Evolutionary conservation across 2,888 invertebrate genomes (phyloP).

Genomic region (Nineta flava): DNA sequence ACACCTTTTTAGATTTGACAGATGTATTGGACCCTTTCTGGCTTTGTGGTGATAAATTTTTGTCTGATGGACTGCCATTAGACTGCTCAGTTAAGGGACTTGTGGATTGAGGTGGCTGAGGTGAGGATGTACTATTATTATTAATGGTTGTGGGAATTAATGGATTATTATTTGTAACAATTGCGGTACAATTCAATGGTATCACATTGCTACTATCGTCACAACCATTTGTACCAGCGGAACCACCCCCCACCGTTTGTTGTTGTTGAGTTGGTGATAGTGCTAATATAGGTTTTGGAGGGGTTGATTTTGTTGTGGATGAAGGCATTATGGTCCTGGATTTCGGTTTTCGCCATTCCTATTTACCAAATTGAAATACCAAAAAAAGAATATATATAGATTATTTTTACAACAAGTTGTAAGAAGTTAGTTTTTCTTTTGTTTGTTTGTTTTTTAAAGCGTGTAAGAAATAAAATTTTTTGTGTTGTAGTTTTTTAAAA

Average conservation of each 20-base stretch:
- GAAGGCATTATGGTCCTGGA: slow-evolving; percentile 58
- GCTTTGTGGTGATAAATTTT: slow-evolving; percentile 31
- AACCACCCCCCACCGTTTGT: background rate
- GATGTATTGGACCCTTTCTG: slow-evolving; percentile 30
- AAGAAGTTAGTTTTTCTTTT: no score
- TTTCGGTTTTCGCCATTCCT: slow-evolving; percentile 69
- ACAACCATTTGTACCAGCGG: slow-evolving; percentile 1
- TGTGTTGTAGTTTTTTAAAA: no score
- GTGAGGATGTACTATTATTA: slow-evolving; percentile 19
- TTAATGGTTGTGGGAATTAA: slow-evolving; percentile 25
- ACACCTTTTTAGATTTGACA: slow-evolving; percentile 32
- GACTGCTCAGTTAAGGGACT: slow-evolving; percentile 9
- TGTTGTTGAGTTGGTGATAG: slow-evolving; percentile 2
- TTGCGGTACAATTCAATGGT: slow-evolving; percentile 23
- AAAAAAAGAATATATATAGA: background rate
- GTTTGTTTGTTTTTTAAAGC: no score
- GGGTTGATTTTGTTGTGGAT: slow-evolving; percentile 9
- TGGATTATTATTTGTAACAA: slow-evolving; percentile 24
- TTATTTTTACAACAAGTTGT: background rate
- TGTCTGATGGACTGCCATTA: slow-evolving; percentile 31
- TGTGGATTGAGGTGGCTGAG: slow-evolving; percentile 27
- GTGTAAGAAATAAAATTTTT: no score
- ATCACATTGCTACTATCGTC: slow-evolving; percentile 18
- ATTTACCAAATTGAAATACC: slow-evolving; percentile 11
- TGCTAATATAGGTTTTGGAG: slow-evolving; percentile 3